Percentiles rank a stretch among this genome's conserved stretches.
phyloP scores from a whole-genome alignment of 2,113 vertebrate genomes.

The Cyphomyrus discorhynchus region DNA sequence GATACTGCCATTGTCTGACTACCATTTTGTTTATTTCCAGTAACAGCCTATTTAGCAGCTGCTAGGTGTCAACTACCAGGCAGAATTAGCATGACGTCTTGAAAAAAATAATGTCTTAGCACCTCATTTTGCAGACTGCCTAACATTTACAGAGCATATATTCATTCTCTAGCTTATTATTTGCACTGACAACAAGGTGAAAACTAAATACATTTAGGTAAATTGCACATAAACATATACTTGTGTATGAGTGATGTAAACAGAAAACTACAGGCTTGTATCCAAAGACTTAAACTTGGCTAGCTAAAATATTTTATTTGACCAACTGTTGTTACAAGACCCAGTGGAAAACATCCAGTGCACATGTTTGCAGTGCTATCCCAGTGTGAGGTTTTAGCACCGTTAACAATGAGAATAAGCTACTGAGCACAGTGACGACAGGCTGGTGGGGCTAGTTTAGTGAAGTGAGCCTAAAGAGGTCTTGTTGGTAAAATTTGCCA shows the following conservation, averaged over 20 bases:
- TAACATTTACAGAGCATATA: not conserved
- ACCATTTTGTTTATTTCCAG: not conserved
- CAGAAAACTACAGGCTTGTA: not conserved
- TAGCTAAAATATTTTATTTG: not conserved
- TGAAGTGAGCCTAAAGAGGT: not conserved
- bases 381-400: not conserved
- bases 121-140: not conserved
- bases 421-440: not conserved
- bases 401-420: not conserved
- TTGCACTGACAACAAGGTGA: not conserved
- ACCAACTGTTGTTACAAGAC: not conserved
- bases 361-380: not conserved
- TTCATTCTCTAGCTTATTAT: not conserved
- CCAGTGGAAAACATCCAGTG: not conserved
- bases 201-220: not conserved
- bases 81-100: not conserved
- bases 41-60: not conserved
- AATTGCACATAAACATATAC: not conserved
- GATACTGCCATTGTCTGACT: not conserved
- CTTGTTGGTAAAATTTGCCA: not conserved
- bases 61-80: not conserved
- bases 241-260: not conserved
- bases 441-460: not conserved
- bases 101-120: not conserved
- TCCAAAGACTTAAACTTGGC: not conserved